phyloP scores from a whole-genome alignment of 2,113 vertebrate species.

The Paratilapia polleni region DNA sequence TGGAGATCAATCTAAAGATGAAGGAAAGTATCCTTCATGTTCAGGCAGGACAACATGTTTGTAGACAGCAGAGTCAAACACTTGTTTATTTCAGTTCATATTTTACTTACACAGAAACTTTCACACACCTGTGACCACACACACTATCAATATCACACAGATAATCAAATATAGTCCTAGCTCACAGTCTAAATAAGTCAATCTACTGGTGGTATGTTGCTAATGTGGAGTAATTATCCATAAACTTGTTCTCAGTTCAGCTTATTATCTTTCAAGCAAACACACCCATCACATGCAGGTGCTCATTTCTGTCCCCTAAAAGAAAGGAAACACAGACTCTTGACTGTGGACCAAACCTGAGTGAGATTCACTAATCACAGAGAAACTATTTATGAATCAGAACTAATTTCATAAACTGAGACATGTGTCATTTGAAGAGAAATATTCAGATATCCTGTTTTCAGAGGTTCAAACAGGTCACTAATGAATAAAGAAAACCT shows the following conservation, averaged over 20 bases:
- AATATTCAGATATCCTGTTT: not conserved
- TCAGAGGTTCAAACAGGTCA: rapidly evolving
- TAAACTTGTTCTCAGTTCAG: not conserved
- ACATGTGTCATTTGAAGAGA: rapidly evolving
- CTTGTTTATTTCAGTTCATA: not conserved
- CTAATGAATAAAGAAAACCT: not conserved
- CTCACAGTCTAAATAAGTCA: not conserved
- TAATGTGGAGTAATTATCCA: not conserved
- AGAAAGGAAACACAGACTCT: not conserved
- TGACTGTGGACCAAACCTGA: not conserved
- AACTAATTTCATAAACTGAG: not conserved
- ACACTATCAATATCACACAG: not conserved
- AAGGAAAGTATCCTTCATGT: not conserved
- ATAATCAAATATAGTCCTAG: not conserved
- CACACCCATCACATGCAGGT: not conserved
- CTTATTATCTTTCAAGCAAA: not conserved
- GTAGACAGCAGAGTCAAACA: not conserved
- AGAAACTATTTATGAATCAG: rapidly evolving
- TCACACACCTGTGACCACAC: not conserved
- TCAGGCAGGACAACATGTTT: too few species aligned
- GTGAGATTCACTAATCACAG: not conserved
- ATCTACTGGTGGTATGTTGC: not conserved
- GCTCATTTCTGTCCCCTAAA: not conserved
- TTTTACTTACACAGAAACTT: not conserved
- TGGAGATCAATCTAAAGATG: too few species aligned